These are phyloP conservation scores for Passerculus sandwichensis DNA, from an alignment of 2,797 vertebrate genomes.

Conservation along the genomic window DNA sequence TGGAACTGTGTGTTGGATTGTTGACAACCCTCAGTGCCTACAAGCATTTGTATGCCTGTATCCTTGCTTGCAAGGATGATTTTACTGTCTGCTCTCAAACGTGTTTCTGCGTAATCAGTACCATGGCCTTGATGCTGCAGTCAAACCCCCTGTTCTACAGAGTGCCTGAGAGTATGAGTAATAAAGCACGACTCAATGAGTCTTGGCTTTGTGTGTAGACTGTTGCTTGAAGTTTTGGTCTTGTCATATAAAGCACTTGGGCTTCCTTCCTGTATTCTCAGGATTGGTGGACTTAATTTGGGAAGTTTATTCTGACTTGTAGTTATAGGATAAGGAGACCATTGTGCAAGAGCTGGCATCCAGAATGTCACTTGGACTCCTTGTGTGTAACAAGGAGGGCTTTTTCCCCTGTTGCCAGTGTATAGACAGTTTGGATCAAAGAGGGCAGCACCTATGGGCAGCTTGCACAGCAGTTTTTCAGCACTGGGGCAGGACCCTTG, in stretches of 20 bases:
- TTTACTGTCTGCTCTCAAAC: conserved; percentile 10
- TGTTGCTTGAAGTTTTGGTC: conserved; percentile 10
- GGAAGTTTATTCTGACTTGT: background rate
- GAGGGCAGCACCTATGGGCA: background rate
- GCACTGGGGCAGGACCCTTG: background rate
- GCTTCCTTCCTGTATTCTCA: background rate
- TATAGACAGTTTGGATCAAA: background rate
- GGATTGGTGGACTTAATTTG: background rate
- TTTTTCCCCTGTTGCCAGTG: background rate
- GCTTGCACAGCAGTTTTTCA: background rate
- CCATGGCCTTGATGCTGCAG: background rate
- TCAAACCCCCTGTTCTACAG: background rate
- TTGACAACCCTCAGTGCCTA: background rate
- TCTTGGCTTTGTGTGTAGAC: background rate
- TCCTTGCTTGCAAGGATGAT: conserved; percentile 19
- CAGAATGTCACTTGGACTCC: background rate
- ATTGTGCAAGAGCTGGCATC: background rate
- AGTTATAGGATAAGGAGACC: background rate
- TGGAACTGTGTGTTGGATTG: background rate
- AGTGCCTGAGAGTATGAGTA: background rate
- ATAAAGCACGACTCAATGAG: background rate
- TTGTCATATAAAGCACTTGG: background rate
- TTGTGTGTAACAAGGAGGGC: background rate
- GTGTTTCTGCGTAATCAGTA: background rate
- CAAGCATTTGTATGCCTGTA: background rate